These are phyloP conservation scores for Phrynosoma blainvillii DNA, from an alignment of 2,113 vertebrate species.

Conservation along the genomic window DNA sequence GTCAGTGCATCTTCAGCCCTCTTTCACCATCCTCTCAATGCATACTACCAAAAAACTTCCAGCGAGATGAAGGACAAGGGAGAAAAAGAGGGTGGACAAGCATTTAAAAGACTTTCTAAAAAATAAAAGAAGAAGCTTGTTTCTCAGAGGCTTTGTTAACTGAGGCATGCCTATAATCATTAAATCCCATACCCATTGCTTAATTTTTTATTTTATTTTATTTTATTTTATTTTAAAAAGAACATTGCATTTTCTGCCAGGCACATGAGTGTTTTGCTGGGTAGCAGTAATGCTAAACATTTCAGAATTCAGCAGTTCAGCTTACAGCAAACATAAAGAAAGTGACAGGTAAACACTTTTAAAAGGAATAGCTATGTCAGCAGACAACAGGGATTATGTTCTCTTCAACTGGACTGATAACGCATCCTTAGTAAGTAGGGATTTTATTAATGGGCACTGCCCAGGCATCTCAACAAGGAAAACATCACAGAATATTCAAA, in stretches of 20 bases:
- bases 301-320: background rate
- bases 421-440: background rate
- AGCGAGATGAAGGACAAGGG: too few relatives aligned
- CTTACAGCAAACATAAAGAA: background rate
- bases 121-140: too few relatives aligned
- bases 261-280: background rate
- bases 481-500: background rate
- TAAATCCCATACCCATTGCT: background rate
- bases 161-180: background rate
- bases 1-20: too few relatives aligned
- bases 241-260: background rate
- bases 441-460: background rate
- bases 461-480: background rate
- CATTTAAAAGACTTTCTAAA: too few relatives aligned
- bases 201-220: background rate
- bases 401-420: background rate
- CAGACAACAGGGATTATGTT: conserved; percentile 8
- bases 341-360: background rate
- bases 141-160: too few relatives aligned
- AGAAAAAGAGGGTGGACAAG: too few relatives aligned
- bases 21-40: too few relatives aligned
- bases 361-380: conserved; percentile 5
- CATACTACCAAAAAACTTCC: too few relatives aligned
- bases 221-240: too few relatives aligned
- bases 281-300: background rate